A percentile compares a stretch with the other conserved stretches of the same genome.
Evolutionary conservation across 2,888 invertebrate species (phyloP).

Genomic region (Yponomeuta sedellus): DNA sequence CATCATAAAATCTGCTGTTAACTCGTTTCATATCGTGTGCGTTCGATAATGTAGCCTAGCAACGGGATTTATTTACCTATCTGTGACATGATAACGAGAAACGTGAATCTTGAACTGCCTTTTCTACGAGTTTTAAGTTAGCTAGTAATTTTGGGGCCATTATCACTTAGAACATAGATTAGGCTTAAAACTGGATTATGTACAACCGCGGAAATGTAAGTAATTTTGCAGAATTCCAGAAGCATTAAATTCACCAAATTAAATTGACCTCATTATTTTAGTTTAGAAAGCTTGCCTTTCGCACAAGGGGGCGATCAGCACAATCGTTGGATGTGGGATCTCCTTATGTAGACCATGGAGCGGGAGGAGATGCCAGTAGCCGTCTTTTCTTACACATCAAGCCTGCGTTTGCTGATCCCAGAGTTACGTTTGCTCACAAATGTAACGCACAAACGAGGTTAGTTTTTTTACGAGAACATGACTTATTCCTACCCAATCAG

Average conservation of each 20-base stretch:
- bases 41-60: conserved; percentile 31
- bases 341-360: conserved; percentile 24
- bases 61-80: conserved; percentile 33
- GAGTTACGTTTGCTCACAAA: conserved; percentile 50
- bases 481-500: no score
- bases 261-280: conserved; percentile 26
- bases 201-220: conserved; percentile 69
- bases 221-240: conserved; percentile 20
- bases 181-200: conserved; percentile 33
- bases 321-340: conserved; percentile 58
- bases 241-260: not conserved
- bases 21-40: not conserved
- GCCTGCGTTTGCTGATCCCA: conserved; percentile 62
- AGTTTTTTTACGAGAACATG: no score
- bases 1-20: no score
- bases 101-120: conserved; percentile 46
- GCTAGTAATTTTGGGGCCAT: conserved; percentile 51
- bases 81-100: conserved; percentile 42
- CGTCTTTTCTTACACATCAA: conserved; percentile 64
- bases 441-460: conserved; percentile 47
- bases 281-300: conserved; percentile 67
- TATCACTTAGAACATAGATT: conserved; percentile 5
- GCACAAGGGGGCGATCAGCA: conserved; percentile 66
- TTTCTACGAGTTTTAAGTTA: conserved; percentile 57
- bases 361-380: conserved; percentile 47